Conservation (phyloP, 2,888 invertebrate genomes). For the Crepidodera aurea region DNA sequence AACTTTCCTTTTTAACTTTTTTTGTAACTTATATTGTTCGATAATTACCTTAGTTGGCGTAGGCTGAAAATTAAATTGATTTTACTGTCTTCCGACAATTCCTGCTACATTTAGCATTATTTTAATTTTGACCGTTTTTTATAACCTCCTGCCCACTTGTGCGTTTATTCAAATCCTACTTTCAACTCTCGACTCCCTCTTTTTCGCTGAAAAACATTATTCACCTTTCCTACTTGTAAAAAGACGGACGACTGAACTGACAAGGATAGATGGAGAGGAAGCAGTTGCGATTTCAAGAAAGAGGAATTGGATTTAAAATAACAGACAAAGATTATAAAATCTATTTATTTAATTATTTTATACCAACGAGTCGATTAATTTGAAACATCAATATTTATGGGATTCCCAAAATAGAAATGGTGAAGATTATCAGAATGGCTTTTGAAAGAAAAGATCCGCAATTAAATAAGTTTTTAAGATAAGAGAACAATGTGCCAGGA, state of each 20-base stretch:
- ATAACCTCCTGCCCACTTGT: not conserved
- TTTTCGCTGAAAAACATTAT: conserved; percentile 20
- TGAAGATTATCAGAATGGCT: too few relatives aligned
- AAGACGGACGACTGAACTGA: conserved; percentile 8
- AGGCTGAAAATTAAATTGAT: too few relatives aligned
- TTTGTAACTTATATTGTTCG: too few relatives aligned
- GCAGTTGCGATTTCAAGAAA: not conserved
- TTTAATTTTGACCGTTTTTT: not conserved
- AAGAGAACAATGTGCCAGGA: too few relatives aligned
- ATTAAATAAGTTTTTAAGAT: too few relatives aligned
- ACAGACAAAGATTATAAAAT: conserved; percentile 1
- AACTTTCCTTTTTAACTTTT: too few relatives aligned
- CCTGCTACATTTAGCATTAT: too few relatives aligned
- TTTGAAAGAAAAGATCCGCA: too few relatives aligned
- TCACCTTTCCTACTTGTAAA: conserved; percentile 14
- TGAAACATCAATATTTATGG: too few relatives aligned
- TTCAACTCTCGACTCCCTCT: not conserved
- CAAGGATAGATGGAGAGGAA: conserved; percentile 8
- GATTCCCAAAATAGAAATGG: too few relatives aligned
- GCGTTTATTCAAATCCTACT: conserved; percentile 9
- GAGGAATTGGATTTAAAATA: conserved; percentile 2
- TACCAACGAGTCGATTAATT: not conserved
- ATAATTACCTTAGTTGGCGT: too few relatives aligned
- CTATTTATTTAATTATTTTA: conserved; percentile 4
- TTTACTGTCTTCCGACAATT: too few relatives aligned